phyloP scores from a whole-genome alignment of 2,113 vertebrate species.

The Bos indicus region DNA sequence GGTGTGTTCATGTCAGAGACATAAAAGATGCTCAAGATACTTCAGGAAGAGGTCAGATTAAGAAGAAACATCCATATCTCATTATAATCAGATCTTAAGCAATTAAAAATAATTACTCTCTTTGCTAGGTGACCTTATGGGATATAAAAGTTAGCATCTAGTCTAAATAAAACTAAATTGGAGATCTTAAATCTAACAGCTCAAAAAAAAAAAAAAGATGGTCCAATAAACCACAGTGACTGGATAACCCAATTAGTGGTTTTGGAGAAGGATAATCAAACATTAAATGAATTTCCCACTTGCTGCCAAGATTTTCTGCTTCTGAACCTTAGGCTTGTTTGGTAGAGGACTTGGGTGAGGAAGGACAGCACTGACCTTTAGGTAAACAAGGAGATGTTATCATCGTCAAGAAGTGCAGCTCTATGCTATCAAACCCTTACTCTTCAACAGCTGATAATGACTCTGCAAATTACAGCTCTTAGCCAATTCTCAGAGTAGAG shows the following conservation, averaged over 20 bases:
- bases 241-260: slow-evolving; percentile 31
- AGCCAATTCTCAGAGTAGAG: slow-evolving; percentile 59
- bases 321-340: neutral
- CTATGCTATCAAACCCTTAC: neutral
- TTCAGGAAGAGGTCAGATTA: slow-evolving; percentile 42
- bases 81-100: slow-evolving; percentile 45
- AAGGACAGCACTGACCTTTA: neutral
- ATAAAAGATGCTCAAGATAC: neutral
- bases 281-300: slow-evolving; percentile 26
- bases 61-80: slow-evolving; percentile 53
- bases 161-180: slow-evolving; percentile 59
- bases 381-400: slow-evolving; percentile 44
- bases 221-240: neutral
- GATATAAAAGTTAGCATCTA: slow-evolving; percentile 53
- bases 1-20: slow-evolving; percentile 14
- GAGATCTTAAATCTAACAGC: slow-evolving; percentile 37
- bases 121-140: slow-evolving; percentile 41
- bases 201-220: neutral
- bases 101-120: slow-evolving; percentile 74
- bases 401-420: neutral
- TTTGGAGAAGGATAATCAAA: slow-evolving; percentile 34
- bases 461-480: slow-evolving; percentile 54
- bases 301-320: neutral
- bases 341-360: neutral
- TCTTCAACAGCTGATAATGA: slow-evolving; percentile 55